These are phyloP conservation scores for Chaetodon auriga DNA, from an alignment of 2,113 vertebrate genomes.

Conservation along the genomic window DNA sequence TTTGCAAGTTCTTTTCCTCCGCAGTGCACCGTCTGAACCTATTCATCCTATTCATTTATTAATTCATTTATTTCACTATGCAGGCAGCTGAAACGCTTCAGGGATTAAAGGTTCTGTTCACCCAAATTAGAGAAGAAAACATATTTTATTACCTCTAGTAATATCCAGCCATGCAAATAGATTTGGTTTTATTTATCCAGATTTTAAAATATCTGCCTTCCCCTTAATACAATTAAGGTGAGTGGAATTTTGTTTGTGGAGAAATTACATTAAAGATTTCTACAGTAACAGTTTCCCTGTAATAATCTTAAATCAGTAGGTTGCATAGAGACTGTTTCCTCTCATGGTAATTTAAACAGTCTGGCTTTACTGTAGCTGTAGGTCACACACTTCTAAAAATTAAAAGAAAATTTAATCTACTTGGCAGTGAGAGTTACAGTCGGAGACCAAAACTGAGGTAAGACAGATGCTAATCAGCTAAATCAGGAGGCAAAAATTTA, in stretches of 20 bases:
- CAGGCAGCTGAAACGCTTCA: neutral
- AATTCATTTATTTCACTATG: neutral
- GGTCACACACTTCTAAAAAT: neutral
- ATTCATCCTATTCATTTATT: too few relatives aligned
- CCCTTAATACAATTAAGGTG: neutral
- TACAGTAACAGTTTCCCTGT: conserved; percentile 5
- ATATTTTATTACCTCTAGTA: neutral
- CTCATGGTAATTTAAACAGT: neutral
- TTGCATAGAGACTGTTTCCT: neutral
- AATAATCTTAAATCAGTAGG: neutral
- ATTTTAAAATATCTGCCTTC: neutral
- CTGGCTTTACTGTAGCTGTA: neutral
- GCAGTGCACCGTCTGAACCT: too few relatives aligned
- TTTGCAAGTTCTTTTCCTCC: neutral
- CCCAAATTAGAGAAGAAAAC: neutral
- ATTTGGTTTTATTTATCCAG: neutral
- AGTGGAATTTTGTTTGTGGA: conserved; percentile 2
- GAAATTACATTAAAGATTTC: conserved; percentile 13
- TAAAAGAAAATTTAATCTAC: neutral
- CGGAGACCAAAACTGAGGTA: neutral
- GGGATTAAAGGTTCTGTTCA: neutral
- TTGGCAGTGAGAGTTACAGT: neutral
- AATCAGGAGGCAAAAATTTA: neutral
- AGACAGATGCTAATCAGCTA: neutral
- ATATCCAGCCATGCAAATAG: neutral